Evolutionary conservation across 2,797 vertebrate genomes (phyloP).

Genomic region (Eupleurogrammus muticus): DNA sequence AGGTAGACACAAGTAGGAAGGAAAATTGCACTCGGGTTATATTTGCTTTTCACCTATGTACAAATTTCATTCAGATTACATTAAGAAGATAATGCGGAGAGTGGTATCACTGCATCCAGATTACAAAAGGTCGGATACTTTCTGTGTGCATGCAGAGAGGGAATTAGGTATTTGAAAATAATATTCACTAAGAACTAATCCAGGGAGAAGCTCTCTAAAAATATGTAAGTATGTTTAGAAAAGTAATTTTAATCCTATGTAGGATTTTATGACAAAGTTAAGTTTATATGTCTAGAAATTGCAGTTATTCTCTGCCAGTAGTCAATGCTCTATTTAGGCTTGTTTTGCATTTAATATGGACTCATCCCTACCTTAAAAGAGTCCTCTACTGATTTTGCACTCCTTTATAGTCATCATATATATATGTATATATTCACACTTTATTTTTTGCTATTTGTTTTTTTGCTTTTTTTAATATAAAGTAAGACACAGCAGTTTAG

Average conservation of each 20-base stretch:
- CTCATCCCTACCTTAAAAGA: background rate
- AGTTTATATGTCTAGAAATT: slow-evolving; percentile 13
- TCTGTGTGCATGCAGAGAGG: slow-evolving; percentile 1
- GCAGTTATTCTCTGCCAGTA: slow-evolving; percentile 16
- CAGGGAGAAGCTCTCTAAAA: background rate
- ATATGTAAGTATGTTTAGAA: slow-evolving; percentile 41
- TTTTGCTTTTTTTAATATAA: background rate
- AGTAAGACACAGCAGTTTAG: background rate
- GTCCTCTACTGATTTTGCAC: background rate
- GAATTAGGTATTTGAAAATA: slow-evolving; percentile 6
- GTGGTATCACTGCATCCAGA: slow-evolving; percentile 10
- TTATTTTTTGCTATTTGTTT: too few species aligned
- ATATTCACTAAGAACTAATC: background rate
- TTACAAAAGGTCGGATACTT: slow-evolving; percentile 19
- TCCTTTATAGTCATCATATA: too few species aligned
- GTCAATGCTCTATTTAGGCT: slow-evolving; percentile 8
- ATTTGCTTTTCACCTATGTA: slow-evolving; percentile 71
- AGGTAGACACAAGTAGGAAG: slow-evolving; percentile 72
- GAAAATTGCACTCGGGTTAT: slow-evolving; percentile 71
- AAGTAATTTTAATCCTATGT: slow-evolving; percentile 18
- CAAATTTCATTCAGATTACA: slow-evolving; percentile 60
- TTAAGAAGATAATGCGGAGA: slow-evolving; percentile 42
- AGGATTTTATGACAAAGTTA: slow-evolving; percentile 24
- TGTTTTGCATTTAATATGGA: slow-evolving; percentile 15
- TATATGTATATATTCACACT: too few species aligned